Evolutionary conservation across 2,888 invertebrate species (phyloP), one percentile per base, ranked within the genome.

Genomic region (Torymus auratus): DNA sequence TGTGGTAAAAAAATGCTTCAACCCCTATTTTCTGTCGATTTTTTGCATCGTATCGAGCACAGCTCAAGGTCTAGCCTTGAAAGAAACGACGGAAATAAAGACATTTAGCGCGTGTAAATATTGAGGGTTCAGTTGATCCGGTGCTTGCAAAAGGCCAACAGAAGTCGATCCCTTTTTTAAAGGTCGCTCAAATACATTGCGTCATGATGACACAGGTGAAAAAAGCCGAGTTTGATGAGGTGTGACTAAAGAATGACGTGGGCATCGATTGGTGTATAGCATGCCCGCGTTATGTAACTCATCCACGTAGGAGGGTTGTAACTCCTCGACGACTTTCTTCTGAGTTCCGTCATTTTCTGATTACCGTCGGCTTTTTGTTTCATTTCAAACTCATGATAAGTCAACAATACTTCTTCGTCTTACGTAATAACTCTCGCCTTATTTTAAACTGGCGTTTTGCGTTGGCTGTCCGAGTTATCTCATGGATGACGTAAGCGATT

Each of bases 191-290:
- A 80, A 75, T 69, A 20, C 55, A 76, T 71, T 55, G 62, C 70
- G 67, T 76, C 76, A 80, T 71, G 60, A 67, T 72, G 78, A 78
- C 61, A 14, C 28, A 60, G 67, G 53, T 4, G 12, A 68, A 69
- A 71, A 75, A 75, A 20, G 61, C 28, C 50, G 70, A 67, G 60
- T 64, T 75, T 52, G 65, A 80, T 53, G 74, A 70, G 80, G 80
- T 80, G 80, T 74, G 74, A 74, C 72, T 74, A 52, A 80, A 58
- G 55, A 61, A 74, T 74, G 80, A 74, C 62, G 67, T 13, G 65
- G 64, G 23, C 58, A 80, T 71, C 78, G 72, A 78, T 78, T 67
- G 20, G n/a, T 20, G 15, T 62, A 14, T 62, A n/a, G 41, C 64
- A 55, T 56, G 64, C 14, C n/a, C 62, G 28, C 23, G 55, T 72